These are phyloP conservation scores for Connochaetes taurinus DNA, from an alignment of 2,113 vertebrate species.

Conservation along the genomic window DNA sequence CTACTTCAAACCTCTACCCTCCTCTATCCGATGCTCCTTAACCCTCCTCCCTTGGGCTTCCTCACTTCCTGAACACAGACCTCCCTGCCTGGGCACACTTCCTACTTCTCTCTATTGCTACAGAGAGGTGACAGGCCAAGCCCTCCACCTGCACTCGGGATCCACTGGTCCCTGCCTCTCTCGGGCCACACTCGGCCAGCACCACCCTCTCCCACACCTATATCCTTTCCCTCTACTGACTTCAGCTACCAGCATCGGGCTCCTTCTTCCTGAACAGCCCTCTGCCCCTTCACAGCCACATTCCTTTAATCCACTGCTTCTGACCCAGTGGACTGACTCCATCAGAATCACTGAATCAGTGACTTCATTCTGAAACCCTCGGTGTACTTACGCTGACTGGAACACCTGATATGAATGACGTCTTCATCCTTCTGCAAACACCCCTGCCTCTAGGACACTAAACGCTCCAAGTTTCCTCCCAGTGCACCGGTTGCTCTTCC, in stretches of 20 bases:
- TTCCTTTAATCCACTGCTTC: background rate
- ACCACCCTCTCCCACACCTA: background rate
- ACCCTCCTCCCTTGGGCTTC: background rate
- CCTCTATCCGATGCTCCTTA: background rate
- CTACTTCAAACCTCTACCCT: background rate
- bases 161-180: background rate
- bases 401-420: background rate
- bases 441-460: background rate
- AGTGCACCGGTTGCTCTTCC: fast-evolving
- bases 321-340: background rate
- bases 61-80: background rate
- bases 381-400: background rate
- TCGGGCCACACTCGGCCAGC: background rate
- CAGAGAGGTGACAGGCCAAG: background rate
- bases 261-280: background rate
- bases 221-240: background rate
- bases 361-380: background rate
- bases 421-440: background rate
- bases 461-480: background rate
- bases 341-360: background rate
- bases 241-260: background rate
- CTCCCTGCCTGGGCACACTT: background rate
- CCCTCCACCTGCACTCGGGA: background rate
- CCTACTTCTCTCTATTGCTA: background rate
- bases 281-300: background rate